Base-by-base conservation (phyloP, 2,888 invertebrate genomes). In the Spilarctia lutea region DNA sequence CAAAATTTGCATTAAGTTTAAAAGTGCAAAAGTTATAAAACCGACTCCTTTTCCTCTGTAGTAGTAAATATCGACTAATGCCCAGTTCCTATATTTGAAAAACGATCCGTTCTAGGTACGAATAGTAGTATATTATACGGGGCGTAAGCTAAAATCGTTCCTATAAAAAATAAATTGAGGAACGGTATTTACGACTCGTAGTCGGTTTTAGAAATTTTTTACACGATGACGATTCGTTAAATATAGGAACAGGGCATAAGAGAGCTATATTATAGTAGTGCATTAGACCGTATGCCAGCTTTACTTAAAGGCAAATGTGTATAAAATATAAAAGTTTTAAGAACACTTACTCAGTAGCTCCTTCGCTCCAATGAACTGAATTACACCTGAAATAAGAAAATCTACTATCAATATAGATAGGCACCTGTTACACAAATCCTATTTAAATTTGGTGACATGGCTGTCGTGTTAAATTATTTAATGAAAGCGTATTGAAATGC, bases 31-130 rank as follows among this genome's bases (percentile, higher is more conserved):
- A 72, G 2, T 18, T 24, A 0, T 0, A 30, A n/a, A 73, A 35
- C 33, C 24, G 42, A 60, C 42, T 13, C 16, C 27, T 30, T 24
- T 69, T 52, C 7, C 48, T 42, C 27, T n/a, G 33, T 35, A 65
- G 45, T 30, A 42, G 27, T 74, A 71, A 70, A 67, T 74, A 71
- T 66, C 66, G 60, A 74, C 45, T 70, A n/a, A n/a, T n/a, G n/a
- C n/a, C n/a, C n/a, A n/a, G n/a, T n/a, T n/a, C n/a, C n/a, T n/a
- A n/a, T n/a, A n/a, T n/a, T n/a, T n/a, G n/a, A n/a, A n/a, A n/a
- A n/a, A n/a, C n/a, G n/a, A n/a, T n/a, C n/a, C n/a, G n/a, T n/a
- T n/a, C n/a, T n/a, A n/a, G n/a, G n/a, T n/a, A n/a, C n/a, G n/a
- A n/a, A n/a, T n/a, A n/a, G n/a, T n/a, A n/a, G n/a, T n/a, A n/a